Conservation (phyloP, 2,888 invertebrate genomes). For the Platycnemis pennipes region DNA sequence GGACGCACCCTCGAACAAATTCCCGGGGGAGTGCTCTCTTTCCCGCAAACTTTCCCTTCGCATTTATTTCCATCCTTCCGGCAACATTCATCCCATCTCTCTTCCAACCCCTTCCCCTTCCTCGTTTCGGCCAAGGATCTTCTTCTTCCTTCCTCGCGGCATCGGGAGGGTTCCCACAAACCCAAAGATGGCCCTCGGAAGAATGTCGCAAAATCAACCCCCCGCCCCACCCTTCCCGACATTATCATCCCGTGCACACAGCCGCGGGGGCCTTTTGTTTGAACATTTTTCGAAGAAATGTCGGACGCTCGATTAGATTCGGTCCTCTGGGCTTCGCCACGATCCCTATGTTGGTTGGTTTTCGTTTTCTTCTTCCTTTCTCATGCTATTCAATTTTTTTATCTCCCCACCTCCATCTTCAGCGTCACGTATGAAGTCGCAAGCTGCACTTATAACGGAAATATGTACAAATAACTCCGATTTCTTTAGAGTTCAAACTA, state of each 20-base stretch:
- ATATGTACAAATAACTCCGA: no score
- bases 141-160: no score
- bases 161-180: not conserved
- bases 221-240: not conserved
- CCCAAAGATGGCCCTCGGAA: not conserved
- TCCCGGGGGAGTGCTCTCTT: not conserved
- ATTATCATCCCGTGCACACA: not conserved
- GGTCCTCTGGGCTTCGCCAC: not conserved
- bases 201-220: not conserved
- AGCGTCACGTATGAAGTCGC: no score
- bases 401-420: no score
- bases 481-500: no score
- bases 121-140: no score
- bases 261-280: not conserved
- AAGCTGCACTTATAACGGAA: no score
- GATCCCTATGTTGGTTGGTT: not conserved
- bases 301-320: slow-evolving; percentile 2
- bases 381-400: not conserved
- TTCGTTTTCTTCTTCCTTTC: not conserved
- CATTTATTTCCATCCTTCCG: not conserved
- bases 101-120: no score
- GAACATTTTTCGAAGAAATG: not conserved
- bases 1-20: not conserved
- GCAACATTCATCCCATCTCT: no score
- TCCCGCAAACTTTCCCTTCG: not conserved